Evolutionary conservation across 2,113 vertebrate species (phyloP).

Genomic region (Atractosteus spatula): DNA sequence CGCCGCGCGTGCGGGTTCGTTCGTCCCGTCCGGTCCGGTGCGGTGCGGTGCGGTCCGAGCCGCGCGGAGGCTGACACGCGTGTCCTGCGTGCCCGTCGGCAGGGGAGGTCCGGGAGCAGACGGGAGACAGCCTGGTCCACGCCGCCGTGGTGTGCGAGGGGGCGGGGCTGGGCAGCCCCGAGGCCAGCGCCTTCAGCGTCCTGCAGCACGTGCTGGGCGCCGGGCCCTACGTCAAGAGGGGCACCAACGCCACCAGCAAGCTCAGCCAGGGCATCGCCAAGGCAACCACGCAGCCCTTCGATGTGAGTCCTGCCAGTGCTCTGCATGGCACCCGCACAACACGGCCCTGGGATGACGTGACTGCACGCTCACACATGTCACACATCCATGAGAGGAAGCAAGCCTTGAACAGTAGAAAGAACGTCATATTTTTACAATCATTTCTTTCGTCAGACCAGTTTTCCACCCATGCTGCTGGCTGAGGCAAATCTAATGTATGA

Average conservation of each 20-base stretch:
- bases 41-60: no score
- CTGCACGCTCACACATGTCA: neutral
- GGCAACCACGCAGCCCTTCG: slow-evolving; percentile 76
- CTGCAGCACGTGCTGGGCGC: slow-evolving; percentile 89
- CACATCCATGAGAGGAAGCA: no score
- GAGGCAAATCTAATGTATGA: no score
- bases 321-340: neutral
- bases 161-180: slow-evolving; percentile 59
- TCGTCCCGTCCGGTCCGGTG: no score
- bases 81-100: neutral
- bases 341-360: no score
- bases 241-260: slow-evolving; percentile 68
- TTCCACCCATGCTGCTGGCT: no score
- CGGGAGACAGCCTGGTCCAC: slow-evolving; percentile 72
- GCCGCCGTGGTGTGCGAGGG: slow-evolving; percentile 80
- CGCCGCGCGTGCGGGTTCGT: neutral
- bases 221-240: slow-evolving; percentile 86
- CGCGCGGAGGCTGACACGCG: neutral
- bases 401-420: no score
- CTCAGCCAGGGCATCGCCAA: slow-evolving; percentile 75
- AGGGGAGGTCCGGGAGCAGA: slow-evolving; percentile 83
- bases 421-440: no score
- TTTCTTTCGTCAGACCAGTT: no score
- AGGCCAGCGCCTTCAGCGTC: slow-evolving; percentile 82
- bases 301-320: slow-evolving; percentile 68